A percentile compares a stretch with the other conserved stretches of the same genome.
These are phyloP conservation scores for Noctua janthe DNA, from an alignment of 2,888 invertebrate genomes.

Conservation along the genomic window DNA sequence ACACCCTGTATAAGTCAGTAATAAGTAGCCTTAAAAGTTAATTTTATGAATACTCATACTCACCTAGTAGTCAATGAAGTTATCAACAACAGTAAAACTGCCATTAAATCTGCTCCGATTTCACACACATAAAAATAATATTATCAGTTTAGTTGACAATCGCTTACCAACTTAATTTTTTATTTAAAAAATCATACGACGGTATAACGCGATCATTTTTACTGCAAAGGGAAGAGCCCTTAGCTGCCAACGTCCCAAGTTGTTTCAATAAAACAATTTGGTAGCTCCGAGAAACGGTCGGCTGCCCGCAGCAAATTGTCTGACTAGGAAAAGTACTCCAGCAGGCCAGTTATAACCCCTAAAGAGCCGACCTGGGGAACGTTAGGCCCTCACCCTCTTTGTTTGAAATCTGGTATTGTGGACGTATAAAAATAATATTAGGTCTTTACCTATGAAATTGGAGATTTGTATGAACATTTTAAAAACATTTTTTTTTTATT, in stretches of 20 bases:
- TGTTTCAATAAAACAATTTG: conserved; percentile 64
- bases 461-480: no score
- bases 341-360: conserved; percentile 20
- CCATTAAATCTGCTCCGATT: background rate
- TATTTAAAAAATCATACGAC: conserved; percentile 29
- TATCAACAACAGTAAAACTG: background rate
- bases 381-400: conserved; percentile 4
- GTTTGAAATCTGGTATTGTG: conserved; percentile 18
- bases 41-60: no score
- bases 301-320: conserved; percentile 44
- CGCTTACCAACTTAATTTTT: conserved; percentile 7
- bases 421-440: conserved; percentile 2
- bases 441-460: no score
- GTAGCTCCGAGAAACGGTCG: conserved; percentile 32
- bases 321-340: conserved; percentile 37
- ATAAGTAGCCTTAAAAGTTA: background rate
- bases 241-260: conserved; percentile 40
- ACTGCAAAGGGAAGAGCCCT: conserved; percentile 39
- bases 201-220: conserved; percentile 42
- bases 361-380: conserved; percentile 20
- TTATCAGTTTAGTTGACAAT: background rate
- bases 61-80: background rate
- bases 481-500: no score
- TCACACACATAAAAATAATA: conserved; percentile 4
- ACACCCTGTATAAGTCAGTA: no score